Base-by-base conservation (phyloP, 2,888 invertebrate genomes). In the Tigriopus californicus region DNA sequence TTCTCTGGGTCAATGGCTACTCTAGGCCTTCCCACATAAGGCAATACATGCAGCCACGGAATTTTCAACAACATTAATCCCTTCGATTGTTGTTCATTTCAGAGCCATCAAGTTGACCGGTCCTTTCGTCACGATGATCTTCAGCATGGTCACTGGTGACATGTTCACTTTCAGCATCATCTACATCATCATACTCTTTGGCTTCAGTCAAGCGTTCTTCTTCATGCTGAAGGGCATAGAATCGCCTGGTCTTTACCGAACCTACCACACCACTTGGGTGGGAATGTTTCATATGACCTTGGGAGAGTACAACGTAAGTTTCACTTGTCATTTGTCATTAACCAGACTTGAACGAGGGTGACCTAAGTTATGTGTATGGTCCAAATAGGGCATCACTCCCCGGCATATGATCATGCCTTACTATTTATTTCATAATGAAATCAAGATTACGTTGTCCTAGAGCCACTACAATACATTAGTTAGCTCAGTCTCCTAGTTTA, bases 91-190 rank as follows among this genome's bases (percentile, higher is more conserved):
- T 65, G 67, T 61, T 64, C 60, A 54, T 68, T 71, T 3, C 73
- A 94, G 94, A 8, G 92, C 92, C 44, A 83, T 91, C 41, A 82
- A 86, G 61, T 74, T 98, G 66, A 98, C 95, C 0, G 98, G 98
- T 48, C 95, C 97, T 0, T 98, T 97, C 73, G 95, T 98, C 61
- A 95, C 95, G 12, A 97, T 98, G 94, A 91, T 98, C 66, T 97
- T 92, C 77, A 90, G 90, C 67, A 98, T 98, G 95, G 89, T 95
- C 69, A 88, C 88, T 0, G 95, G 97, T 51, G 98, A 98, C 75
- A 90, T 98, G 87, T 82, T 95, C 69, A 90, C 95, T 25, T 98
- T 98, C 71, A 90, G 89, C 63, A 92, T 97, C 65, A 98, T 98
- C 70, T 97, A 95, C 72, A 80, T 81, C 65, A 87, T 98, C 66